A percentile compares a stretch with the other conserved stretches of the same genome.
Conservation (phyloP, 1,140 invertebrate genomes). For the Drosophila sechellia region DNA sequence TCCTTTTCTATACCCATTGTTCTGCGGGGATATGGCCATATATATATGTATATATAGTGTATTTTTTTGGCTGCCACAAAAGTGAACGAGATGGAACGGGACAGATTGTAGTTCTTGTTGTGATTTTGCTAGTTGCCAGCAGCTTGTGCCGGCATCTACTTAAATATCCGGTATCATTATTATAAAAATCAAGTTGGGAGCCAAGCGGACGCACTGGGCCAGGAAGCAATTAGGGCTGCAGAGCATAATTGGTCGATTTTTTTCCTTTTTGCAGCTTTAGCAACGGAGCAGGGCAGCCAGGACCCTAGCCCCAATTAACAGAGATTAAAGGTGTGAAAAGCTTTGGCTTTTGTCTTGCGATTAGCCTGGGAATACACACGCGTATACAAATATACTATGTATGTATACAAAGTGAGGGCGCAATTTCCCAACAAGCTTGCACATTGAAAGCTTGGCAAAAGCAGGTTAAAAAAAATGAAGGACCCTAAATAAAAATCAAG, state of each 20-base stretch:
- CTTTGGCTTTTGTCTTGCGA: constrained; percentile 51
- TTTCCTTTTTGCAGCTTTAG: constrained; percentile 22
- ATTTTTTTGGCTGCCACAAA: constrained; percentile 58
- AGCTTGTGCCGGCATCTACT: constrained; percentile 78
- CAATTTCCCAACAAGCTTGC: constrained; percentile 15
- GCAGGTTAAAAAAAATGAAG: constrained; percentile 48
- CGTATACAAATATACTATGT: not conserved
- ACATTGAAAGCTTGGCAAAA: constrained; percentile 1
- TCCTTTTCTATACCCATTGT: constrained; percentile 49
- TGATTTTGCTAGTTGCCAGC: constrained; percentile 57
- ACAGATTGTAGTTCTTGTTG: constrained; percentile 66
- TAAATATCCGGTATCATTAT: constrained; percentile 82
- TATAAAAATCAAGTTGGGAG: constrained; percentile 70
- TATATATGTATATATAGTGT: constrained; percentile 10
- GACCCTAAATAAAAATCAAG: constrained; percentile 65
- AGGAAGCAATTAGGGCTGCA: constrained; percentile 75
- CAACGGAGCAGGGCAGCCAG: not conserved
- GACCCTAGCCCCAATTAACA: constrained; percentile 35
- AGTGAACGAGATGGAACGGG: constrained; percentile 34
- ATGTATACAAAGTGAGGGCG: not conserved
- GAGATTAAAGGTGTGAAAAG: constrained; percentile 57
- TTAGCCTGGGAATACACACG: constrained; percentile 19
- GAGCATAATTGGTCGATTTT: constrained; percentile 77
- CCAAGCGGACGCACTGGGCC: constrained; percentile 55
- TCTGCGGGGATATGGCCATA: constrained; percentile 43